Percentiles rank a stretch among this genome's conserved stretches.
Conservation (phyloP, 2,888 invertebrate genomes). For the Elysia crispata region DNA sequence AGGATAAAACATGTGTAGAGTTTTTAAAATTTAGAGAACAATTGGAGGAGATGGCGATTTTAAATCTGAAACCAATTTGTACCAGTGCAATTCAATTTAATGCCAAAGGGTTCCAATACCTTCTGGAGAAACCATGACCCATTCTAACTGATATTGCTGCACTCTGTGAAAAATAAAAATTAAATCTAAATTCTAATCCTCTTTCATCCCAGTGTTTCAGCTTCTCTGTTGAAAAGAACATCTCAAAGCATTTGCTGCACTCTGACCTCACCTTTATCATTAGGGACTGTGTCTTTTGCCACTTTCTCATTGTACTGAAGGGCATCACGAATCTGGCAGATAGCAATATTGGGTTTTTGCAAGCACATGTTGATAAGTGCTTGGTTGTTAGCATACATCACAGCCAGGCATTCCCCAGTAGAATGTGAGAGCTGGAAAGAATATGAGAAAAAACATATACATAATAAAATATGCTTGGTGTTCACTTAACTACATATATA, state of each 20-base stretch:
- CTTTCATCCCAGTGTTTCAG: too few relatives aligned
- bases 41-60: too few relatives aligned
- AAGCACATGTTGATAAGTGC: constrained; percentile 89
- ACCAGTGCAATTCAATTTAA: too few relatives aligned
- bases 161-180: neutral
- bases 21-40: too few relatives aligned
- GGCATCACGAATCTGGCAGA: constrained; percentile 88
- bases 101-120: too few relatives aligned
- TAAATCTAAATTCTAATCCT: neutral
- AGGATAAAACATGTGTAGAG: too few relatives aligned
- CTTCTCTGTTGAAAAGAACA: too few relatives aligned
- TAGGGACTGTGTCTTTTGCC: constrained; percentile 63
- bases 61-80: too few relatives aligned
- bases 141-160: neutral
- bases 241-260: too few relatives aligned
- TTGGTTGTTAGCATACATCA: constrained; percentile 88
- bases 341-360: constrained; percentile 88
- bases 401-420: constrained; percentile 82
- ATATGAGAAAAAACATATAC: neutral
- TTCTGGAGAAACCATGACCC: neutral
- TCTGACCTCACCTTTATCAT: constrained; percentile 48
- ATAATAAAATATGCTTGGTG: neutral
- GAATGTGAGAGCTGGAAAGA: constrained; percentile 71
- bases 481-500: neutral
- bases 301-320: constrained; percentile 84